These are phyloP conservation scores for Aurelia aurita complex sp. Pacific DNA, from an alignment of 30 jellyfish, hydroid and myxozoan genomes.

Conservation along the genomic window DNA sequence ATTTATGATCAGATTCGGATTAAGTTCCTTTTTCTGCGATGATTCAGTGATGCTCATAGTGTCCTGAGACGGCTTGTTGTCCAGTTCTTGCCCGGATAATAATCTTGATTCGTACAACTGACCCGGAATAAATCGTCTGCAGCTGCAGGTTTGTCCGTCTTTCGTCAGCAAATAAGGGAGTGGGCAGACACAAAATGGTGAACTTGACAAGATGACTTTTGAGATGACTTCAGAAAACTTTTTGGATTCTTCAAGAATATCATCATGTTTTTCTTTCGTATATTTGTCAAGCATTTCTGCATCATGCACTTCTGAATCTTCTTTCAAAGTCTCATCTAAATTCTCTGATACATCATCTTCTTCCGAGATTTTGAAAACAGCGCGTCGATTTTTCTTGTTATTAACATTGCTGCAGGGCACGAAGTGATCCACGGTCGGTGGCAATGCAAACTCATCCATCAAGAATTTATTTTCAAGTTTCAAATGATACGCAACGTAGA, in stretches of 20 bases:
- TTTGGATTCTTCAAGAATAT: conserved; percentile 50
- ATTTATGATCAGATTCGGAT: conserved; percentile 64
- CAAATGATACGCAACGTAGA: conserved; percentile 91
- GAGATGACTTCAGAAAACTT: conserved; percentile 54
- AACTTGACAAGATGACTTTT: conserved; percentile 73
- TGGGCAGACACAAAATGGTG: conserved; percentile 83
- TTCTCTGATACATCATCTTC: conserved; percentile 11
- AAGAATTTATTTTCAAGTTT: conserved; percentile 84
- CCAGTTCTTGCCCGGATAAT: conserved; percentile 36
- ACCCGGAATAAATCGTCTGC: conserved; percentile 81
- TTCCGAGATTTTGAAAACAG: conserved; percentile 66
- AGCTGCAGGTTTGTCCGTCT: conserved; percentile 72
- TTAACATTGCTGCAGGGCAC: conserved; percentile 8
- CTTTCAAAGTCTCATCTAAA: conserved; percentile 1
- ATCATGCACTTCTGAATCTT: conserved; percentile 5
- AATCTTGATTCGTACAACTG: conserved; percentile 81
- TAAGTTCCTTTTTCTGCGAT: conserved; percentile 8
- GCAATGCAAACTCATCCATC: conserved; percentile 96
- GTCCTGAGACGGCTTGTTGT: background rate
- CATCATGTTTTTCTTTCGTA: conserved; percentile 33
- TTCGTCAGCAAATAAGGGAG: conserved; percentile 87
- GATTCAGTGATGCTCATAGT: background rate
- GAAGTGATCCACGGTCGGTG: conserved; percentile 74
- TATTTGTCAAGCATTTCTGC: conserved; percentile 12
- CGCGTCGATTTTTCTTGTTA: conserved; percentile 25